Percentiles rank a stretch among this genome's conserved stretches.
Conservation (phyloP, 2,888 invertebrate genomes). For the Phytoseiulus persimilis region DNA sequence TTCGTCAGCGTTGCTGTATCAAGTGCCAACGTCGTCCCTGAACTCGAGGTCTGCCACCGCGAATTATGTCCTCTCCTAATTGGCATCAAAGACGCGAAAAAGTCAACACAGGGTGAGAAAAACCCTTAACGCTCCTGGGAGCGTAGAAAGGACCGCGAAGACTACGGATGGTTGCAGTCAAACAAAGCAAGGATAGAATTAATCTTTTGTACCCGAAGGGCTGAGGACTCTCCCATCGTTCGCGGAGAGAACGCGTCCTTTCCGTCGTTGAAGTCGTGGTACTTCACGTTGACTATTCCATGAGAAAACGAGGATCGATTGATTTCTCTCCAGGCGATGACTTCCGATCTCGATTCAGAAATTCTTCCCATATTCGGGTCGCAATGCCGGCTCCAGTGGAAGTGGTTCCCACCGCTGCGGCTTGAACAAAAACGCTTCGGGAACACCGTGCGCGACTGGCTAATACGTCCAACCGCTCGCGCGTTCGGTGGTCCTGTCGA, state of each 20-base stretch:
- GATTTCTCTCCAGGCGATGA: too few species aligned
- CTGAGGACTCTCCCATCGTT: not conserved
- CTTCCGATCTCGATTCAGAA: too few species aligned
- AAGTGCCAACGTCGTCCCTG: not conserved
- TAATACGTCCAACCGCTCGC: not conserved
- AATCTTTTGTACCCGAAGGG: not conserved
- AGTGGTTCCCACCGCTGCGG: not conserved
- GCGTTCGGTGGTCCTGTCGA: not conserved
- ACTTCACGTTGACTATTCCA: too few species aligned
- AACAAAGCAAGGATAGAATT: slow-evolving; percentile 5
- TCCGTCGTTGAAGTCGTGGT: too few species aligned
- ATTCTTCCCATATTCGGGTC: too few species aligned
- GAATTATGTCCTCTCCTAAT: slow-evolving; percentile 5
- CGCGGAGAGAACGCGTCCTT: not conserved
- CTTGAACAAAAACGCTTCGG: not conserved
- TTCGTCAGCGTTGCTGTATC: not conserved
- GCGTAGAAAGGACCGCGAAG: not conserved
- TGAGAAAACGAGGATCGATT: too few species aligned
- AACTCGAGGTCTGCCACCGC: not conserved
- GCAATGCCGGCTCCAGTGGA: not conserved
- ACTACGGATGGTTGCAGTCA: not conserved
- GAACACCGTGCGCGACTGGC: not conserved
- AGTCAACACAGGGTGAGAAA: not conserved
- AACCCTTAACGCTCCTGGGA: not conserved
- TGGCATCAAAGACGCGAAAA: not conserved